Percentiles rank a stretch among this genome's conserved stretches.
Evolutionary conservation across 2,888 invertebrate species (phyloP).

Genomic region (Acleris sparsana): DNA sequence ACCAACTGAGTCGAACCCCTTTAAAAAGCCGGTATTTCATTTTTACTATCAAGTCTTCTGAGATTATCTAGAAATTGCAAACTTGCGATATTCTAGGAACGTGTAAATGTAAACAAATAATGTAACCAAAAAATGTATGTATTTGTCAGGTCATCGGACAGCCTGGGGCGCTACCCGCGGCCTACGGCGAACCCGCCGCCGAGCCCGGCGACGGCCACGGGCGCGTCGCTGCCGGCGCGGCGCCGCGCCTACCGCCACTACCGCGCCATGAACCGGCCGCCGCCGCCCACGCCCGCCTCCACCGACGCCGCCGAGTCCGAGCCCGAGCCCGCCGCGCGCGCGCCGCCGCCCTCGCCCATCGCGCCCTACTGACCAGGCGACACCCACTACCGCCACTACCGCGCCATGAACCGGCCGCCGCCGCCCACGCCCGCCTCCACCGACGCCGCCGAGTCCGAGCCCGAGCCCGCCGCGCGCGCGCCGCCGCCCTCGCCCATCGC

Average conservation of each 20-base stretch:
- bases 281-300: slow-evolving; percentile 97
- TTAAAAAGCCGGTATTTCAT: no score
- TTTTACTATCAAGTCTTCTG: no score
- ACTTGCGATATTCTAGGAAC: no score
- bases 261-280: slow-evolving; percentile 92
- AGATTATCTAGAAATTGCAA: no score
- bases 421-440: slow-evolving; percentile 98
- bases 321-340: slow-evolving; percentile 88
- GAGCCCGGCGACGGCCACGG: slow-evolving; percentile 88
- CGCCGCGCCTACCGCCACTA: slow-evolving; percentile 91
- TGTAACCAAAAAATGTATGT: no score
- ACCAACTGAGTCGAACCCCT: no score
- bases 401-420: slow-evolving; percentile 93
- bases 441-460: slow-evolving; percentile 94
- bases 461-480: slow-evolving; percentile 89
- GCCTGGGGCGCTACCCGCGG: slow-evolving; percentile 89
- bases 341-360: slow-evolving; percentile 94
- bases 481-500: slow-evolving; percentile 94
- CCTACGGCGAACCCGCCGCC: slow-evolving; percentile 94
- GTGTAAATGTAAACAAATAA: no score
- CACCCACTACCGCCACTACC: slow-evolving; percentile 86
- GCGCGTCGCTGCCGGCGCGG: slow-evolving; percentile 87
- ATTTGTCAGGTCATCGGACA: slow-evolving; percentile 84
- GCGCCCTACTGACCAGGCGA: slow-evolving; percentile 51
- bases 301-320: slow-evolving; percentile 97